A percentile compares a stretch with the other conserved stretches of the same genome.
phyloP scores from a whole-genome alignment of 2,888 invertebrate genomes.

The Brassicogethes aeneus region DNA sequence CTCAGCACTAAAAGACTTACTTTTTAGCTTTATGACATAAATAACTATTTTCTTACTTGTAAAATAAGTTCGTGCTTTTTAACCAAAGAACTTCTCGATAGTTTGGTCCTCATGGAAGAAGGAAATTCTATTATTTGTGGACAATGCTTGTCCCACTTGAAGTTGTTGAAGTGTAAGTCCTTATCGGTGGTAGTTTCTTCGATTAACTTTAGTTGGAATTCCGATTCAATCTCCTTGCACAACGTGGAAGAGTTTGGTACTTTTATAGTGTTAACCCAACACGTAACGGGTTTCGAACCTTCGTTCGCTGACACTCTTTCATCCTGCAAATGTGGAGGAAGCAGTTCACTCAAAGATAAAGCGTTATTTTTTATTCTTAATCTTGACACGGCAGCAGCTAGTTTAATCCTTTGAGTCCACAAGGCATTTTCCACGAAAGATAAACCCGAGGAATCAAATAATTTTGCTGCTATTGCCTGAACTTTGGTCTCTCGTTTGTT shows the following conservation, averaged over 20 bases:
- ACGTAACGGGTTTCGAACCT: slow-evolving; percentile 51
- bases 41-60: slow-evolving; percentile 39
- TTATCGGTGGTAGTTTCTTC: too few relatives aligned
- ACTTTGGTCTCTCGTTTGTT: slow-evolving; percentile 32
- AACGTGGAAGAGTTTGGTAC: slow-evolving; percentile 54
- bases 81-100: slow-evolving; percentile 50
- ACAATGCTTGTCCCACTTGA: slow-evolving; percentile 41
- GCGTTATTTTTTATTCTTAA: slow-evolving; percentile 68
- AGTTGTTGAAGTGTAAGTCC: slow-evolving; percentile 27
- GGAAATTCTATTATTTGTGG: slow-evolving; percentile 48
- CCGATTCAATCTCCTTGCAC: slow-evolving; percentile 23
- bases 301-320: slow-evolving; percentile 53
- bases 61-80: slow-evolving; percentile 48
- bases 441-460: slow-evolving; percentile 30
- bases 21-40: too few relatives aligned
- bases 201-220: slow-evolving; percentile 24
- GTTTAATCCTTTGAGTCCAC: slow-evolving; percentile 55
- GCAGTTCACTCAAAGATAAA: slow-evolving; percentile 54
- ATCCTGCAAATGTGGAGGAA: slow-evolving; percentile 64
- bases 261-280: slow-evolving; percentile 73
- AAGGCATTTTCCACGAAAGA: slow-evolving; percentile 53
- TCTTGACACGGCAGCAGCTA: slow-evolving; percentile 70
- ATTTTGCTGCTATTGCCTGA: slow-evolving; percentile 21
- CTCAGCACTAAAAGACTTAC: too few relatives aligned
- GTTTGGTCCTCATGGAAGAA: slow-evolving; percentile 44